Percentiles rank a stretch among this genome's conserved stretches.
Conservation (phyloP, 2,113 vertebrate genomes). For the Eptatretus burgeri region DNA sequence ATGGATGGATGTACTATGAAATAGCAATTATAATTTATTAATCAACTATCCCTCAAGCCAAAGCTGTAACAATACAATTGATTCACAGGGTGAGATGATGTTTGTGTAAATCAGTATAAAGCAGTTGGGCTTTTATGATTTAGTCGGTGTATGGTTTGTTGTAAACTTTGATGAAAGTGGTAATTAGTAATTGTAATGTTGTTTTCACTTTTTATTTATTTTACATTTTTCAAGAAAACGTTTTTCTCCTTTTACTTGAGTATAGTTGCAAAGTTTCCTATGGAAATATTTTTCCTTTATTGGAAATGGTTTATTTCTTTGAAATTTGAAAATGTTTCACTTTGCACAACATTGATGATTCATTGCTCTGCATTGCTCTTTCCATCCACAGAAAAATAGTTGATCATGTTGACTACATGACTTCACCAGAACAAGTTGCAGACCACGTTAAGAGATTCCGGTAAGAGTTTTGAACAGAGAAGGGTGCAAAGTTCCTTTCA, state of each 20-base stretch:
- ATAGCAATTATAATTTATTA: no score
- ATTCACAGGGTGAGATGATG: no score
- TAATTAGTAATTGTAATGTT: no score
- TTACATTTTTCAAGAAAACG: neutral
- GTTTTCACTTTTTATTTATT: constrained; percentile 9
- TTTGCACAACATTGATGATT: neutral
- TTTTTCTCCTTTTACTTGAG: neutral
- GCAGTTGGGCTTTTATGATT: no score
- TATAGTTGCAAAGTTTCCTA: neutral
- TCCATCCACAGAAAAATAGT: constrained; percentile 63
- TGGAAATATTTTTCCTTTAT: constrained; percentile 7
- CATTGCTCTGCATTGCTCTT: neutral
- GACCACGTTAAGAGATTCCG: constrained; percentile 92
- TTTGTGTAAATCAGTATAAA: no score
- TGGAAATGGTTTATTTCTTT: neutral
- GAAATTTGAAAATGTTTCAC: neutral
- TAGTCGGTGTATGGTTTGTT: no score
- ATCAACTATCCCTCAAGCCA: no score
- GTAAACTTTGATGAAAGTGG: no score
- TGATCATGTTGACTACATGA: constrained; percentile 88
- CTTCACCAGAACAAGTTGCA: constrained; percentile 81
- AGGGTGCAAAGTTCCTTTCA: no score
- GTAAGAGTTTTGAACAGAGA: constrained; percentile 16
- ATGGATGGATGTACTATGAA: no score
- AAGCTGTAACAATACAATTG: no score